These are phyloP conservation scores for Momotus momota DNA, from an alignment of 2,797 vertebrate genomes.

Conservation along the genomic window DNA sequence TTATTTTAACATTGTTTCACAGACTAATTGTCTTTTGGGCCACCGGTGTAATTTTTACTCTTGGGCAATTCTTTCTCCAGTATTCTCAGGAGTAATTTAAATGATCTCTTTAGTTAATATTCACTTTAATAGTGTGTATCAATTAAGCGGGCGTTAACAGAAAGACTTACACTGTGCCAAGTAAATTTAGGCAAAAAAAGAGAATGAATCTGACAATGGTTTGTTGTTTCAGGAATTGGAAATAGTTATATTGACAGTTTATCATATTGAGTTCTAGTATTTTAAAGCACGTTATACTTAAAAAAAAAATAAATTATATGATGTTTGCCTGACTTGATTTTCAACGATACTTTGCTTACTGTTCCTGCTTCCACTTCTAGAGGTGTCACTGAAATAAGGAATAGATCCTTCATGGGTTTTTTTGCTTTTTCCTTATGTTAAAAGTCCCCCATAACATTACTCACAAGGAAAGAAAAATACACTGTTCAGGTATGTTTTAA, in stretches of 20 bases:
- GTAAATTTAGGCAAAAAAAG: not conserved
- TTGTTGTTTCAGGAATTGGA: not conserved
- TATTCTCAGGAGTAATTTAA: not conserved
- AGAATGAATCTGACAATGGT: not conserved
- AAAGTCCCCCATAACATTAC: not conserved
- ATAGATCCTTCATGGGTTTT: fast-evolving
- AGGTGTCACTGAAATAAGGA: not conserved
- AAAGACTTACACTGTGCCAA: not conserved
- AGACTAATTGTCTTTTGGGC: not conserved
- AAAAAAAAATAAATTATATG: fast-evolving
- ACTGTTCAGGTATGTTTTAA: not conserved
- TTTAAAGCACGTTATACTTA: not conserved
- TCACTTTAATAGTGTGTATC: not conserved
- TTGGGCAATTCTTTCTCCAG: not conserved
- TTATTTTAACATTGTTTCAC: not conserved
- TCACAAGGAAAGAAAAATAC: not conserved
- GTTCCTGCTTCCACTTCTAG: not conserved
- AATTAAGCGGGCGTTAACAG: not conserved
- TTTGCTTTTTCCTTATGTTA: not conserved
- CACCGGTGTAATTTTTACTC: not conserved
- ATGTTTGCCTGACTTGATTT: not conserved
- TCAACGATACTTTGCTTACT: not conserved
- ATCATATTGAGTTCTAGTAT: not conserved
- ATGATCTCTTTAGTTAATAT: not conserved
- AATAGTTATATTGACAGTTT: not conserved